Conservation (phyloP, 2,888 invertebrate genomes). For the Apodemia hepburni region DNA sequence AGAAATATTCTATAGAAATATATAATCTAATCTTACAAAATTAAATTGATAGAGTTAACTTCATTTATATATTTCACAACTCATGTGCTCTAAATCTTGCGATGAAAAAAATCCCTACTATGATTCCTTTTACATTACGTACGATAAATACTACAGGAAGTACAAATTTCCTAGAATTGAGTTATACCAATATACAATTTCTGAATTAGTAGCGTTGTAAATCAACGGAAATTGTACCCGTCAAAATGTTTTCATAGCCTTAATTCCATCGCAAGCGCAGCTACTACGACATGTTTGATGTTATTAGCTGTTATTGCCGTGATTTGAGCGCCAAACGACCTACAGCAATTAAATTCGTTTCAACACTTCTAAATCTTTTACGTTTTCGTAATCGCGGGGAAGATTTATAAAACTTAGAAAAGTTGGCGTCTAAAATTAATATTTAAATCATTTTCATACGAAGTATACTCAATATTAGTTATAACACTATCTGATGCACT, state of each 20-base stretch:
- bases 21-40: too few relatives aligned
- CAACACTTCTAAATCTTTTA: constrained; percentile 1
- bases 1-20: too few relatives aligned
- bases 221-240: constrained; percentile 36
- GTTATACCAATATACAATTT: constrained; percentile 10
- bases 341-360: not conserved
- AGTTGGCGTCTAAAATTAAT: not conserved
- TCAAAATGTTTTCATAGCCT: constrained; percentile 37
- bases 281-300: constrained; percentile 24
- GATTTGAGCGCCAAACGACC: not conserved
- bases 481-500: too few relatives aligned
- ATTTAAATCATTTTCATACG: not conserved
- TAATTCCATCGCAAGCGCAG: constrained; percentile 26
- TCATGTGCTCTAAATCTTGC: too few relatives aligned
- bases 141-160: constrained; percentile 23
- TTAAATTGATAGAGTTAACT: too few relatives aligned
- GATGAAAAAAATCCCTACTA: too few relatives aligned
- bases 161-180: constrained; percentile 21
- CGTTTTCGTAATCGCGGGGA: not conserved
- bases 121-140: not conserved
- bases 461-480: too few relatives aligned
- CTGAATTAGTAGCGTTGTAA: constrained; percentile 33
- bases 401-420: not conserved
- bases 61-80: too few relatives aligned
- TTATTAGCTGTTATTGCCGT: constrained; percentile 4